Conservation (phyloP, 1,140 invertebrate genomes). For the Heliconius hermathena region DNA sequence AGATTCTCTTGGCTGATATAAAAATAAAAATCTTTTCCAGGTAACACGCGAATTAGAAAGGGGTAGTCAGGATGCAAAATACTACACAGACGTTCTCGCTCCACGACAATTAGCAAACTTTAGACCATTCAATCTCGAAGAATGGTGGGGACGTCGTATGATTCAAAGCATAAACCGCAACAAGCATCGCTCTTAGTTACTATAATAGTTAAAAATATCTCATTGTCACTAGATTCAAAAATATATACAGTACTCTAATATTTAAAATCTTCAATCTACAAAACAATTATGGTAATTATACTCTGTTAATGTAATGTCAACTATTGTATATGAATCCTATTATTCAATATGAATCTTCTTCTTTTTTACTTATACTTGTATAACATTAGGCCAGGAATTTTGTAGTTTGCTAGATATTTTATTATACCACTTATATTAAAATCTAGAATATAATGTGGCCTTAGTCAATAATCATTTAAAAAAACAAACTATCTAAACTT, state of each 20-base stretch:
- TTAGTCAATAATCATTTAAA: not conserved
- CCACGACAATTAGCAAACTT: conserved; percentile 71
- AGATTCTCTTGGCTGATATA: too few relatives aligned
- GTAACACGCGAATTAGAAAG: conserved; percentile 73
- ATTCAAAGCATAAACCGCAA: conserved; percentile 74
- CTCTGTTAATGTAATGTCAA: conserved; percentile 3
- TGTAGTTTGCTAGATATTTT: not conserved
- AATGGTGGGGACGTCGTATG: conserved; percentile 69
- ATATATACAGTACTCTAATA: conserved; percentile 8
- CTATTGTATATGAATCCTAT: conserved; percentile 3
- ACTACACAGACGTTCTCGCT: conserved; percentile 65
- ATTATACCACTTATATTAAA: not conserved
- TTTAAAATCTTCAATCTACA: conserved; percentile 7
- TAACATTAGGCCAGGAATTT: not conserved
- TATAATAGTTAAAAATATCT: conserved; percentile 40
- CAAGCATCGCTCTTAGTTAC: conserved; percentile 77
- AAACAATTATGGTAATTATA: not conserved
- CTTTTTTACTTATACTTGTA: not conserved
- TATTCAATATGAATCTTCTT: not conserved
- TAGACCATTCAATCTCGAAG: conserved; percentile 77
- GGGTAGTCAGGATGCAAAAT: conserved; percentile 69
- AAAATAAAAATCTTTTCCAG: conserved; percentile 48
- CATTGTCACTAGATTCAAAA: conserved; percentile 39
- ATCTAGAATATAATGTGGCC: not conserved
- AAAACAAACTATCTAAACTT: not conserved